Percentiles rank a stretch among this genome's conserved stretches.
Evolutionary conservation across 2,797 vertebrate species (phyloP).

Genomic region (Nyctibius grandis): DNA sequence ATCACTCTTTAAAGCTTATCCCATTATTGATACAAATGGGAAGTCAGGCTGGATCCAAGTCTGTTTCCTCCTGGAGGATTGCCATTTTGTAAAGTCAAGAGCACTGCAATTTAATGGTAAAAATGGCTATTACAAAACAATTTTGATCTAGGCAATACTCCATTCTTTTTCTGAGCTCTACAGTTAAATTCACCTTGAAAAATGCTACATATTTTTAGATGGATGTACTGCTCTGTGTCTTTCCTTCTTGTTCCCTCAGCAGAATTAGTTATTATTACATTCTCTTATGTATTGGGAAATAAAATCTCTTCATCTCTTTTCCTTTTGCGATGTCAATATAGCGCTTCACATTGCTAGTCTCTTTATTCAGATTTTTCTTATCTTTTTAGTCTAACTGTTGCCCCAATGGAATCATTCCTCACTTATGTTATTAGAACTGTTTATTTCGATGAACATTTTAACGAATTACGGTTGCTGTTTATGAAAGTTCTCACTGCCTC

Average conservation of each 20-base stretch:
- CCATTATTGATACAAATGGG: neutral
- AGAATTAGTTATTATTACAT: neutral
- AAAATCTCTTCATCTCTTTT: neutral
- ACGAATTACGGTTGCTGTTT: fast-evolving
- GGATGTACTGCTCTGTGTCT: neutral
- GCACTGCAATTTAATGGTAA: neutral
- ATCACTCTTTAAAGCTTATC: neutral
- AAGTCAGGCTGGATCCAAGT: neutral
- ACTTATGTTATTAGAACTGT: neutral
- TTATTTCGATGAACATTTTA: neutral
- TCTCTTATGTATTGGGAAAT: neutral
- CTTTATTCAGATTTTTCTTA: neutral
- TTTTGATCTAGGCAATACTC: neutral
- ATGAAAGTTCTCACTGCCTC: neutral
- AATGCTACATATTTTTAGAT: neutral
- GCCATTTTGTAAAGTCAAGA: neutral
- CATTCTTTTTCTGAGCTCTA: neutral
- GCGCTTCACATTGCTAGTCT: neutral
- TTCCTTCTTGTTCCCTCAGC: neutral
- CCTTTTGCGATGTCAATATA: neutral
- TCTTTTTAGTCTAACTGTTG: neutral
- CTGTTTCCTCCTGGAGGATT: neutral
- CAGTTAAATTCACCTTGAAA: conserved; percentile 41
- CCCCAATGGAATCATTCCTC: neutral
- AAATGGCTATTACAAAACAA: conserved; percentile 11